These are phyloP conservation scores for Uromys caudimaculatus DNA, from an alignment of 2,797 vertebrate genomes.

Conservation along the genomic window DNA sequence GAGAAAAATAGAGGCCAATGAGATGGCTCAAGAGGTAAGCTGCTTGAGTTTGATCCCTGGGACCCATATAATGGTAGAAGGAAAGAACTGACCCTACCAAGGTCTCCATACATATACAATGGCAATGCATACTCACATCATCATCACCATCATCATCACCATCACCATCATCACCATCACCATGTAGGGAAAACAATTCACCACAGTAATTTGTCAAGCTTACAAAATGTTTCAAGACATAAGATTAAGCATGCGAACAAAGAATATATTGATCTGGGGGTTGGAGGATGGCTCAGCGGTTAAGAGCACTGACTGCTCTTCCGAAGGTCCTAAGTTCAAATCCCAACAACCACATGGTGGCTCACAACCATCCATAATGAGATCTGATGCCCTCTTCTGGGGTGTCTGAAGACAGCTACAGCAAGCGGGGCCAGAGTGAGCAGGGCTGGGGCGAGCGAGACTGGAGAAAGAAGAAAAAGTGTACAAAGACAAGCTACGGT, in stretches of 20 bases:
- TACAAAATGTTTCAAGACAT: slow-evolving; percentile 49
- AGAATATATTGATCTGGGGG: neutral
- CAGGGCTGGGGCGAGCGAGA: too few relatives aligned
- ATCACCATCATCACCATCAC: neutral
- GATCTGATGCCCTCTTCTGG: too few relatives aligned
- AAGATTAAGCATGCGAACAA: neutral
- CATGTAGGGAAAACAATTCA: neutral
- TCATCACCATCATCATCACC: too few relatives aligned
- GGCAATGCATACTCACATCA: neutral
- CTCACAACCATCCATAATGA: too few relatives aligned
- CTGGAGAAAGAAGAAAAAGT: too few relatives aligned
- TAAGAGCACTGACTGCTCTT: too few relatives aligned
- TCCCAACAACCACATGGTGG: too few relatives aligned
- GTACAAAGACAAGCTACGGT: too few relatives aligned
- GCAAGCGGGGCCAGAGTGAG: too few relatives aligned
- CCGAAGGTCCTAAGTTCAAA: too few relatives aligned
- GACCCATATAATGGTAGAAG: neutral
- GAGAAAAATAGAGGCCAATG: neutral
- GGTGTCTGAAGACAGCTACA: too few relatives aligned
- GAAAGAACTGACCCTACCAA: neutral
- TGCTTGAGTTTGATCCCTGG: neutral
- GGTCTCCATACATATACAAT: neutral
- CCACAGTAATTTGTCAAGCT: neutral
- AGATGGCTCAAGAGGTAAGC: neutral
- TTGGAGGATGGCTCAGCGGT: too few relatives aligned